These are phyloP conservation scores for Hypomecis atomaria DNA, from an alignment of 2,888 invertebrate species.

Conservation along the genomic window DNA sequence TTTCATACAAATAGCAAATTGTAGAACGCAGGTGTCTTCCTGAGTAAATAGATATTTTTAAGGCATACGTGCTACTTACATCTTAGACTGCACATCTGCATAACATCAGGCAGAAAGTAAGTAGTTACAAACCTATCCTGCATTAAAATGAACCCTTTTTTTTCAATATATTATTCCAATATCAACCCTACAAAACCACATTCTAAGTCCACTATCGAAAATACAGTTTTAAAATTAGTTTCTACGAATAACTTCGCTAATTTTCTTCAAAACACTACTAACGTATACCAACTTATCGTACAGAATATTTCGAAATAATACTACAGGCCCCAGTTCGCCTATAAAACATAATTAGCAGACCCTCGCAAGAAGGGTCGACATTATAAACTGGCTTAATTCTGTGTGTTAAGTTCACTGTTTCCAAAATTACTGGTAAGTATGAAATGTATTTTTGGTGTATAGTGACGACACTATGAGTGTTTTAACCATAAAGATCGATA, in stretches of 20 bases:
- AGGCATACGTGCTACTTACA: too few species aligned
- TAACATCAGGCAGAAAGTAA: background rate
- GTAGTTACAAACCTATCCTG: background rate
- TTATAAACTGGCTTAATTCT: constrained; percentile 57
- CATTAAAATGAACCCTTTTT: too few species aligned
- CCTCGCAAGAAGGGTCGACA: constrained; percentile 48
- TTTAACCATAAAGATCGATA: too few species aligned
- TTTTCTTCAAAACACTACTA: background rate
- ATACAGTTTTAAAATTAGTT: background rate
- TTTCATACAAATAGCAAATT: too few species aligned
- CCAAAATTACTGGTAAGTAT: constrained; percentile 33
- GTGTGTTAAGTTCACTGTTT: constrained; percentile 47
- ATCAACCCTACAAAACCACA: too few species aligned
- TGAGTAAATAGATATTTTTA: too few species aligned
- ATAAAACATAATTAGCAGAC: constrained; percentile 60
- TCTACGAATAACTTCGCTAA: background rate
- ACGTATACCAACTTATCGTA: constrained; percentile 13
- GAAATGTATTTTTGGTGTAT: too few species aligned
- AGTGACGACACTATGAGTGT: too few species aligned
- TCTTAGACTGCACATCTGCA: too few species aligned
- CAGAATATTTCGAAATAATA: constrained; percentile 37
- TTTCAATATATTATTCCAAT: background rate
- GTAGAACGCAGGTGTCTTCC: too few species aligned
- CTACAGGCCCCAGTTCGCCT: constrained; percentile 37
- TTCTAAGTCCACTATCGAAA: too few species aligned